These are phyloP conservation scores for Gopherus evgoodei DNA, from an alignment of 2,113 vertebrate species.

Conservation along the genomic window DNA sequence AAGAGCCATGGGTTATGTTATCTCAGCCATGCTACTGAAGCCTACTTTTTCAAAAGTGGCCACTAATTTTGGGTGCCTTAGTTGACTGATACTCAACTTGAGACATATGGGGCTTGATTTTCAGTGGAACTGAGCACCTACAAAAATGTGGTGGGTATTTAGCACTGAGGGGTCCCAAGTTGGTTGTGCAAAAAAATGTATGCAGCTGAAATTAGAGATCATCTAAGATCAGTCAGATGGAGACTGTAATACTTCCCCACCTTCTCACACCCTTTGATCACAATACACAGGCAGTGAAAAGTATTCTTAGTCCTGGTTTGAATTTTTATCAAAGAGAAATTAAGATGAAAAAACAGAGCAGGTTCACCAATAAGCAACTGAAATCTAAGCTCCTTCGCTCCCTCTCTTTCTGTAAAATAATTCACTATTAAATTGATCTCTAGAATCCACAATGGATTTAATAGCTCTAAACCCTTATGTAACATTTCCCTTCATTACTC, in stretches of 20 bases:
- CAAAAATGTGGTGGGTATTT: not conserved
- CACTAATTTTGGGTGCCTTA: not conserved
- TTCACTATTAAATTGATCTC: conserved; percentile 60
- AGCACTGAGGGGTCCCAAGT: accelerated
- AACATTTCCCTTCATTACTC: conserved; percentile 58
- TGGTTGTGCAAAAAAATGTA: not conserved
- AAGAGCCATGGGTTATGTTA: not conserved
- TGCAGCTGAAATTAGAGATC: not conserved
- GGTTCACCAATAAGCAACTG: not conserved
- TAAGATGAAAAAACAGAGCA: not conserved
- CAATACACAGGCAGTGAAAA: not conserved
- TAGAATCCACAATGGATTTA: conserved; percentile 46
- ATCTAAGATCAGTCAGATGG: not conserved
- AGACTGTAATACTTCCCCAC: accelerated
- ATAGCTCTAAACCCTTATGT: conserved; percentile 50
- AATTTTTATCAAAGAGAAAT: conserved; percentile 51
- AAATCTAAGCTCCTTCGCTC: conserved; percentile 23
- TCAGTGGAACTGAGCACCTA: not conserved
- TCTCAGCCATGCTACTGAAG: not conserved
- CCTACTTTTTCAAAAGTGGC: not conserved
- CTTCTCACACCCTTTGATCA: not conserved
- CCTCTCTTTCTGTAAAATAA: conserved; percentile 26
- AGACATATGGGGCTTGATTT: not conserved
- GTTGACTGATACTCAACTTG: accelerated
- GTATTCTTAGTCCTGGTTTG: not conserved